phyloP scores from a whole-genome alignment of 1,140 invertebrate species.

The Lepidotrigona ventralis region DNA sequence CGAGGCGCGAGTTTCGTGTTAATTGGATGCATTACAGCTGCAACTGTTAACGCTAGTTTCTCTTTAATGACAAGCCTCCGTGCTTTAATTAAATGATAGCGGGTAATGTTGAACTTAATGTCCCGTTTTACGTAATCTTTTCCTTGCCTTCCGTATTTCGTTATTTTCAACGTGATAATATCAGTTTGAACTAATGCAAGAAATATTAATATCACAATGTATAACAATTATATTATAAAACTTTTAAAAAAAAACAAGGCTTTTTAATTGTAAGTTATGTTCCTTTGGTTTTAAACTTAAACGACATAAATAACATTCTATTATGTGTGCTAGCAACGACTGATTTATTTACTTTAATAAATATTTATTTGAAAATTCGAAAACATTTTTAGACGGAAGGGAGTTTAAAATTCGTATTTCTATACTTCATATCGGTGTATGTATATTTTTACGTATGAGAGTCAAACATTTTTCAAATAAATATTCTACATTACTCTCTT shows the following conservation, averaged over 20 bases:
- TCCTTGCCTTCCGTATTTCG: neutral
- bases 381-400: neutral
- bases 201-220: neutral
- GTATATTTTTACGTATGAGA: too few relatives aligned
- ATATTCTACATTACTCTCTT: too few relatives aligned
- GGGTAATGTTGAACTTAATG: neutral
- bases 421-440: neutral
- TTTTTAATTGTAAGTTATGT: neutral
- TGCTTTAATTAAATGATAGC: conserved; percentile 11
- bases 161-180: neutral
- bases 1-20: conserved; percentile 19
- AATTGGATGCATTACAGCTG: conserved; percentile 18
- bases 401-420: neutral
- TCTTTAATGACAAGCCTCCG: neutral
- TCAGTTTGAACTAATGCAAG: neutral
- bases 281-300: too few relatives aligned
- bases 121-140: neutral
- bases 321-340: neutral
- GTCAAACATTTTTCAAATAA: too few relatives aligned
- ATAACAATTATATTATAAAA: too few relatives aligned
- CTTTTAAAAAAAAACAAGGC: neutral
- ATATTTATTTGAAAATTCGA: neutral
- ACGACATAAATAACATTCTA: too few relatives aligned
- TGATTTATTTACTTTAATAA: neutral
- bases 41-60: conserved; percentile 6